Evolutionary conservation across 2,888 invertebrate species (phyloP).

Genomic region (Elgonia sp.): DNA sequence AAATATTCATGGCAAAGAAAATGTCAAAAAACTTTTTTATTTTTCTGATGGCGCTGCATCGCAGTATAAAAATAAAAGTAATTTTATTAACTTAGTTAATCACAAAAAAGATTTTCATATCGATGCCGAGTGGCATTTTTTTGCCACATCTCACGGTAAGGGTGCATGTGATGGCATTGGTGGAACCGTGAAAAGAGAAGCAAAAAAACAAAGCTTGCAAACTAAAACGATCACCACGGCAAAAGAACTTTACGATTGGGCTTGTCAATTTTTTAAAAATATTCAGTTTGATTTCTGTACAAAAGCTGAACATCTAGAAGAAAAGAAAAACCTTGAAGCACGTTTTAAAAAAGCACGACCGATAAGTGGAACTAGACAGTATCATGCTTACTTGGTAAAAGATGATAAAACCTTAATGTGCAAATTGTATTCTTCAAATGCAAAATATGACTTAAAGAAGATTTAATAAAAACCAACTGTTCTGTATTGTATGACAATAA

Average conservation of each 20-base stretch:
- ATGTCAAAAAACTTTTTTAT: neutral
- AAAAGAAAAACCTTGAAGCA: slow-evolving; percentile 7
- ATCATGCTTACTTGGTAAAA: slow-evolving; percentile 26
- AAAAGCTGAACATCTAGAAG: slow-evolving; percentile 26
- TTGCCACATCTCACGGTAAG: slow-evolving; percentile 7
- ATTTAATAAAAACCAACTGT: no score
- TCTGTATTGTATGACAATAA: no score
- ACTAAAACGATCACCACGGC: neutral
- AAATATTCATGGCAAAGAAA: neutral
- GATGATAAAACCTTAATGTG: slow-evolving; percentile 8
- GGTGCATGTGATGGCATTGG: slow-evolving; percentile 5
- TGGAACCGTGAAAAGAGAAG: slow-evolving; percentile 1
- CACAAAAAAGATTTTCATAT: neutral
- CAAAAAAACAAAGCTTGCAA: neutral
- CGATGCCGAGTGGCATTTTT: slow-evolving; percentile 8
- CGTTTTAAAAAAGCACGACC: slow-evolving; percentile 27
- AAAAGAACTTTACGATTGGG: slow-evolving; percentile 8
- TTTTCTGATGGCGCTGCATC: slow-evolving; percentile 8
- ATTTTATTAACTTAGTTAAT: neutral
- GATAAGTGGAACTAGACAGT: slow-evolving; percentile 22
- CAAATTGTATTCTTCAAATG: slow-evolving; percentile 24
- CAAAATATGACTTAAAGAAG: neutral
- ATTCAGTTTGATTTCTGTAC: slow-evolving; percentile 40
- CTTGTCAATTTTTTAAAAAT: slow-evolving; percentile 35
- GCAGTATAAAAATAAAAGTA: slow-evolving; percentile 5